These are phyloP conservation scores for Lophius americanus DNA, from an alignment of 2,797 vertebrate genomes.

Conservation along the genomic window DNA sequence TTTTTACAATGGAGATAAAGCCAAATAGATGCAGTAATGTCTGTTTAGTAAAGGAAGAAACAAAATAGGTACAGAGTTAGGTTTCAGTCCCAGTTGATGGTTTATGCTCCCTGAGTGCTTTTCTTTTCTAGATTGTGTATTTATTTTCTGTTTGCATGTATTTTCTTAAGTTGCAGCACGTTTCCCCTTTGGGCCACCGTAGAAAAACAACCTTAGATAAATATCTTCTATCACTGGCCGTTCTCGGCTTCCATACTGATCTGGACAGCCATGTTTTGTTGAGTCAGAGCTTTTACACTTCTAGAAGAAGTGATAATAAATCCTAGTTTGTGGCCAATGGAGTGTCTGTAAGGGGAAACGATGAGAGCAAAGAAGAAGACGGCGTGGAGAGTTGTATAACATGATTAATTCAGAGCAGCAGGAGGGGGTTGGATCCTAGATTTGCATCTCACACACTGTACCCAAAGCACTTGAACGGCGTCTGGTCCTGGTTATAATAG, in stretches of 20 bases:
- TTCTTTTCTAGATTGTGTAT: too few relatives aligned
- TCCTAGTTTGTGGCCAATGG: conserved; percentile 18
- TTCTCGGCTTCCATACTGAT: not conserved
- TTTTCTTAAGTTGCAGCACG: too few relatives aligned
- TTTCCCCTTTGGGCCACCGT: too few relatives aligned
- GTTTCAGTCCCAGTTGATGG: too few relatives aligned
- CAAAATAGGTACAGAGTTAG: too few relatives aligned
- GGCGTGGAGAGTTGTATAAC: conserved; percentile 49
- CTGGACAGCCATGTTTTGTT: not conserved
- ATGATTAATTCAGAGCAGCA: conserved; percentile 57
- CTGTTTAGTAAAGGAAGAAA: too few relatives aligned
- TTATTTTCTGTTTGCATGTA: too few relatives aligned
- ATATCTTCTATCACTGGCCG: too few relatives aligned
- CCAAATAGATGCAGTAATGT: too few relatives aligned
- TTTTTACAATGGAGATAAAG: too few relatives aligned
- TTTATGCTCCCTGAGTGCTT: too few relatives aligned
- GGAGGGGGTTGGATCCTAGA: not conserved
- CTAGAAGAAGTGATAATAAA: conserved; percentile 4
- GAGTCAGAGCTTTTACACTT: conserved; percentile 3
- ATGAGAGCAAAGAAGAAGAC: conserved; percentile 27
- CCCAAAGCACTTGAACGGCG: conserved; percentile 50
- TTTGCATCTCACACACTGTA: conserved; percentile 49
- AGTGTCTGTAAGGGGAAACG: conserved; percentile 28
- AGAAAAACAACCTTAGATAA: too few relatives aligned
- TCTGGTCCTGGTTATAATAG: conserved; percentile 27